Conservation (phyloP, 2,113 vertebrate species). For the Phylloscopus trochiloides region DNA sequence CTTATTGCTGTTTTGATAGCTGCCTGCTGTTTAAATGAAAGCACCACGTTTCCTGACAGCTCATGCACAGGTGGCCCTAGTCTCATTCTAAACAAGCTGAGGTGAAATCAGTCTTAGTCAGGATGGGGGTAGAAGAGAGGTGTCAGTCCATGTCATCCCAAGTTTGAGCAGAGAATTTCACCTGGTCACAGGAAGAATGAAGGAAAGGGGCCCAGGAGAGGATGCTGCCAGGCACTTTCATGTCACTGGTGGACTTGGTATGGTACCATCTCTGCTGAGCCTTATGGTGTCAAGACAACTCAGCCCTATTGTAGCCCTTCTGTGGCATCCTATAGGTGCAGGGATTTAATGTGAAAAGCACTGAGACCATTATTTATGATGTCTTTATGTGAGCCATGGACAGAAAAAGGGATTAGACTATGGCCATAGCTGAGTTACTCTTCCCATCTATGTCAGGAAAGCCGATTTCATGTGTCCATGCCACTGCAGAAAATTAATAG, state of each 20-base stretch:
- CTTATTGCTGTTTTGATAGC: conserved; percentile 74
- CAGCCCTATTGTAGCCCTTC: background rate
- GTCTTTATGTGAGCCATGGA: background rate
- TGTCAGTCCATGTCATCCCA: background rate
- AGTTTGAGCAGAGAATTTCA: background rate
- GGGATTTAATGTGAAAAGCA: background rate
- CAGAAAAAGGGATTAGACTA: background rate
- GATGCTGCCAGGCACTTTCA: background rate
- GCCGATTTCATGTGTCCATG: background rate
- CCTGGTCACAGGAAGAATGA: background rate
- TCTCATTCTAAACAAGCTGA: conserved; percentile 53
- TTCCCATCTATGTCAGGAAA: background rate
- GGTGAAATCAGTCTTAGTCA: conserved; percentile 45
- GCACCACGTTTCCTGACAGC: conserved; percentile 54
- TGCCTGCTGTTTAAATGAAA: conserved; percentile 70
- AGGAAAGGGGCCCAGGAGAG: background rate
- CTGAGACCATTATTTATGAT: background rate
- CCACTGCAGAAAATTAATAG: background rate
- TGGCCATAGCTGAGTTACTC: background rate
- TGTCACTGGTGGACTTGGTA: background rate
- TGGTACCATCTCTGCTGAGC: background rate
- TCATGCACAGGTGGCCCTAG: conserved; percentile 61
- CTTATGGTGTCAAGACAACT: background rate
- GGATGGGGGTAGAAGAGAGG: background rate
- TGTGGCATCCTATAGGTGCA: background rate